Percentiles rank a stretch among this genome's conserved stretches.
Conservation (phyloP, 2,113 vertebrate genomes). For the Protobothrops mucrosquamatus region DNA sequence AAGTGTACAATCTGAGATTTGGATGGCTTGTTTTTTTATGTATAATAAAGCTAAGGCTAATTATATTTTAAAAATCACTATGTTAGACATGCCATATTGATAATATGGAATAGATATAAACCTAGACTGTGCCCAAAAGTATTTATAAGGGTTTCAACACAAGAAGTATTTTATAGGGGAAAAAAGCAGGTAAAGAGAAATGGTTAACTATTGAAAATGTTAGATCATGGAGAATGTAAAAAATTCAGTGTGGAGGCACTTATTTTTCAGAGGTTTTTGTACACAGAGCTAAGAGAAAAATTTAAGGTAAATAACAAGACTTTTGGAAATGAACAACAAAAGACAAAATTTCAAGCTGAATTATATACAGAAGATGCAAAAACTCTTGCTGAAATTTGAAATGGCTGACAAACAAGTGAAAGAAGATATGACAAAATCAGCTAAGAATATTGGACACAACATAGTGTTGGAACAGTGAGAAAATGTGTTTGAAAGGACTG, state of each 20-base stretch:
- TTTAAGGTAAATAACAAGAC: background rate
- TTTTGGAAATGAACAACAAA: background rate
- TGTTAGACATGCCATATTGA: background rate
- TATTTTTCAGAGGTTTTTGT: background rate
- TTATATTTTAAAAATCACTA: background rate
- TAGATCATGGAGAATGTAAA: background rate
- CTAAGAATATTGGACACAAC: background rate
- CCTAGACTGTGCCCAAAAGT: background rate
- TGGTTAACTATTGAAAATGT: background rate
- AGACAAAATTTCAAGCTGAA: background rate
- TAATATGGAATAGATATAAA: background rate
- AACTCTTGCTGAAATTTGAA: background rate
- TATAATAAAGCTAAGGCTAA: background rate
- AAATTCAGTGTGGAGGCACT: background rate
- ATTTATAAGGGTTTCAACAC: background rate
- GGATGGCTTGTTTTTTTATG: background rate
- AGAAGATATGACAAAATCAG: background rate
- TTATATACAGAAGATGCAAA: background rate
- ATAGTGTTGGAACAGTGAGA: background rate
- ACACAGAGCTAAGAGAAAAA: background rate
- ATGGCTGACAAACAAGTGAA: background rate
- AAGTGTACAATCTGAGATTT: background rate
- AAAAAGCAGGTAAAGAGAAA: background rate
- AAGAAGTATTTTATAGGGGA: background rate
- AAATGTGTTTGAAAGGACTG: background rate